Conservation (phyloP, 2,888 invertebrate genomes). For the Carcina quercana region DNA sequence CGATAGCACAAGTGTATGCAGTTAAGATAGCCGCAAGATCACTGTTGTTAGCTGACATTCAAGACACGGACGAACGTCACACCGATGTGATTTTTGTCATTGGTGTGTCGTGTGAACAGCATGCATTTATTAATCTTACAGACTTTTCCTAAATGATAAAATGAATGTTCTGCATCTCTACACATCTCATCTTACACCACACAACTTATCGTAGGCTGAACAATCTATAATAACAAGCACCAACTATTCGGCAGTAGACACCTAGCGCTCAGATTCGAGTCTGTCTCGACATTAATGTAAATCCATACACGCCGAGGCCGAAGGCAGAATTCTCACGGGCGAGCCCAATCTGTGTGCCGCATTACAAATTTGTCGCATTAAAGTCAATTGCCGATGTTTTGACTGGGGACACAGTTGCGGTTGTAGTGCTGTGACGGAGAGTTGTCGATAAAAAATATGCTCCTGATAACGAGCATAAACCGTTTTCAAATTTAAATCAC, state of each 20-base stretch:
- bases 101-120: no score
- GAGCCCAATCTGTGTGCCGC: slow-evolving; percentile 34
- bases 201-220: slow-evolving; percentile 28
- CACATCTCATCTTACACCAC: slow-evolving; percentile 24
- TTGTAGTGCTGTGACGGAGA: slow-evolving; percentile 1
- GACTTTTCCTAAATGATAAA: no score
- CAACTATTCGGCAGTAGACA: slow-evolving; percentile 38
- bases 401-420: slow-evolving; percentile 15
- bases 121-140: no score
- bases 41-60: no score
- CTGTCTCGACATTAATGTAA: slow-evolving; percentile 53
- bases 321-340: slow-evolving; percentile 50
- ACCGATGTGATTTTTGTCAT: no score
- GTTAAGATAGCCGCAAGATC: no score
- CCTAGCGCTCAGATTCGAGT: no score
- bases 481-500: no score
- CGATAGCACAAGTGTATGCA: no score
- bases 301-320: slow-evolving; percentile 37
- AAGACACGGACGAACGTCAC: no score
- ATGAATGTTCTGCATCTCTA: not conserved
- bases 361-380: slow-evolving; percentile 61
- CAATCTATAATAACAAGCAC: slow-evolving; percentile 51
- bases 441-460: slow-evolving; percentile 1
- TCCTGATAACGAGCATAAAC: not conserved
- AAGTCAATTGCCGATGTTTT: slow-evolving; percentile 16